phyloP scores from a whole-genome alignment of 1,140 invertebrate species.

The Phenacoccus solenopsis region DNA sequence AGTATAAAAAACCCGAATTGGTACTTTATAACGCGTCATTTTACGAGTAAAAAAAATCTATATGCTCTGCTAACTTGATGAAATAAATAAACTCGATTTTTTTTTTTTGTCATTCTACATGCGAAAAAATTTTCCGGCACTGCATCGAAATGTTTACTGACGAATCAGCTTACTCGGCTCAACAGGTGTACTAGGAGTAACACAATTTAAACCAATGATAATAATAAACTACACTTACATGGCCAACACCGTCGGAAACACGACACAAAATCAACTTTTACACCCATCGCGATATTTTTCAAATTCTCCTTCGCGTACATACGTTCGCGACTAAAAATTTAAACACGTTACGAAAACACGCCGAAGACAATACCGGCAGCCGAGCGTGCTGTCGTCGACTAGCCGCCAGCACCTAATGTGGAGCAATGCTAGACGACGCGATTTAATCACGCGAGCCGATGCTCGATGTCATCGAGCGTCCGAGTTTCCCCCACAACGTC shows the following conservation, averaged over 20 bases:
- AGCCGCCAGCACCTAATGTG: background rate
- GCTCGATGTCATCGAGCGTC: background rate
- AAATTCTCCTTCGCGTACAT: background rate
- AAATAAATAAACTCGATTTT: no score
- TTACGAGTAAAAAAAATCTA: no score
- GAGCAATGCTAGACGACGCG: background rate
- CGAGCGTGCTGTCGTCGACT: background rate
- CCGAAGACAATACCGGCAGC: background rate
- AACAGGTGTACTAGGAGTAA: no score
- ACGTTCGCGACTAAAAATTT: background rate
- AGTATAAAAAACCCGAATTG: no score
- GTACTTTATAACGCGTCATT: no score
- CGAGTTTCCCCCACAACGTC: background rate
- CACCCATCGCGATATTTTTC: background rate
- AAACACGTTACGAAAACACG: background rate
- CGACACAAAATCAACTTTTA: background rate
- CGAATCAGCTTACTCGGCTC: no score
- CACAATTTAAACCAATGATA: no score
- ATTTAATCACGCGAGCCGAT: background rate
- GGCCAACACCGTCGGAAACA: background rate
- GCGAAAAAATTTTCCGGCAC: no score
- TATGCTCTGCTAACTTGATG: no score
- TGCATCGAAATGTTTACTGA: no score
- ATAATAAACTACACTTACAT: background rate
- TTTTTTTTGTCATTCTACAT: no score